Percentiles rank a stretch among this genome's conserved stretches.
Conservation (phyloP, 2,888 invertebrate species). For the Eugnorisma glareosa region DNA sequence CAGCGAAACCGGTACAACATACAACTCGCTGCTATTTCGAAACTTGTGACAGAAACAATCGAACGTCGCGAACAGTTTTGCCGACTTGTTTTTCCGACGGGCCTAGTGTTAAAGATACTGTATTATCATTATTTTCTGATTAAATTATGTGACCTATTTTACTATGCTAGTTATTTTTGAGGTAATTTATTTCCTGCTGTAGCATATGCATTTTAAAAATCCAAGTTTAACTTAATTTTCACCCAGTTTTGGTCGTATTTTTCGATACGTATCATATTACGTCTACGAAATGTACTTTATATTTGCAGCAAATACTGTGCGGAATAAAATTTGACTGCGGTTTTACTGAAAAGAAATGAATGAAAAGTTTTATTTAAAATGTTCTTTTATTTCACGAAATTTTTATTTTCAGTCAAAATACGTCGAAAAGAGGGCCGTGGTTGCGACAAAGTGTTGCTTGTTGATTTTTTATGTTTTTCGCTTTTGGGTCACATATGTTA, state of each 20-base stretch:
- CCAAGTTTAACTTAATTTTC: background rate
- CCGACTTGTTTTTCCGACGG: constrained; percentile 50
- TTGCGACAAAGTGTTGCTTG: constrained; percentile 46
- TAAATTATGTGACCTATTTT: constrained; percentile 34
- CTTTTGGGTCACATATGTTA: constrained; percentile 39
- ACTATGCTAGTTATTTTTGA: background rate
- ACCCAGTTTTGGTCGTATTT: background rate
- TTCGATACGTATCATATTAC: background rate
- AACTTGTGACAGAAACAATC: constrained; percentile 67
- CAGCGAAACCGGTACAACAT: constrained; percentile 56
- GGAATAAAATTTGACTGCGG: constrained; percentile 7
- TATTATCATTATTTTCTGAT: constrained; percentile 13
- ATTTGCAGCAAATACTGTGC: background rate
- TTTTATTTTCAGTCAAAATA: constrained; percentile 38
- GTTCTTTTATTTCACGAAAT: constrained; percentile 13
- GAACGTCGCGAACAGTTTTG: constrained; percentile 58
- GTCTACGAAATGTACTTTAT: constrained; percentile 1
- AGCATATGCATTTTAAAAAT: constrained; percentile 10
- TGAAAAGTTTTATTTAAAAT: constrained; percentile 42
- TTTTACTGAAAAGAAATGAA: constrained; percentile 15
- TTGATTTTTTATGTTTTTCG: constrained; percentile 33
- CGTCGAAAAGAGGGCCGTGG: constrained; percentile 18
- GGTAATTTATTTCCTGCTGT: background rate
- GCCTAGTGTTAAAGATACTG: constrained; percentile 32
- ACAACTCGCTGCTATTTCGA: constrained; percentile 54